Conservation (phyloP, 1,140 invertebrate species). For the Lucilia sericata region DNA sequence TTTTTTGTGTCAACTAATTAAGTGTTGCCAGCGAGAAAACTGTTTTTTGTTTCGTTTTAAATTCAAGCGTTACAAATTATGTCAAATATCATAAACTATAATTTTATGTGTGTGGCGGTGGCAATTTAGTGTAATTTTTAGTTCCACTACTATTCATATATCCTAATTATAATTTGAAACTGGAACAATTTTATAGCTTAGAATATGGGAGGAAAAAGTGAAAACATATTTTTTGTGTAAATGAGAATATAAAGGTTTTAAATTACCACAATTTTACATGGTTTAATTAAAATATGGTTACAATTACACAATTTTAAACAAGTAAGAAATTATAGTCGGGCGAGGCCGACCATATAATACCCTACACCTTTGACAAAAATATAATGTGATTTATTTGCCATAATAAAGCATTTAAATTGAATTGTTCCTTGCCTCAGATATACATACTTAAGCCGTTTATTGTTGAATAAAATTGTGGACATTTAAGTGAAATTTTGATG, state of each 20-base stretch:
- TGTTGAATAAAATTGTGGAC: no score
- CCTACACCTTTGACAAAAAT: no score
- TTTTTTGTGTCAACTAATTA: constrained; percentile 39
- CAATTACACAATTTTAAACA: background rate
- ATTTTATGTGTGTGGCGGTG: constrained; percentile 6
- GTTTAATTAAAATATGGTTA: constrained; percentile 40
- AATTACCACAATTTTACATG: constrained; percentile 35
- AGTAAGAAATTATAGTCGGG: no score
- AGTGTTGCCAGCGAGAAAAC: constrained; percentile 14
- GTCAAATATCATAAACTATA: constrained; percentile 38
- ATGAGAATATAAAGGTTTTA: constrained; percentile 9
- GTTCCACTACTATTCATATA: background rate
- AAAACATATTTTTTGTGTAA: constrained; percentile 19
- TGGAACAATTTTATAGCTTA: constrained; percentile 1
- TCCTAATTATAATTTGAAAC: constrained; percentile 18
- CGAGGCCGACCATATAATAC: no score
- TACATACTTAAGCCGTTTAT: no score
- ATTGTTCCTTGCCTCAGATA: no score
- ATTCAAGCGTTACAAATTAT: constrained; percentile 31
- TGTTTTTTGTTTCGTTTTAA: background rate
- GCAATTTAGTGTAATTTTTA: background rate
- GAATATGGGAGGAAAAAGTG: background rate
- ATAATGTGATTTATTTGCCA: no score
- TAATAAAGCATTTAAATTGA: no score
- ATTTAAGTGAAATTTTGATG: no score